Evolutionary conservation across 2,113 vertebrate genomes (phyloP).

Genomic region (Rhinichthys klamathensis): DNA sequence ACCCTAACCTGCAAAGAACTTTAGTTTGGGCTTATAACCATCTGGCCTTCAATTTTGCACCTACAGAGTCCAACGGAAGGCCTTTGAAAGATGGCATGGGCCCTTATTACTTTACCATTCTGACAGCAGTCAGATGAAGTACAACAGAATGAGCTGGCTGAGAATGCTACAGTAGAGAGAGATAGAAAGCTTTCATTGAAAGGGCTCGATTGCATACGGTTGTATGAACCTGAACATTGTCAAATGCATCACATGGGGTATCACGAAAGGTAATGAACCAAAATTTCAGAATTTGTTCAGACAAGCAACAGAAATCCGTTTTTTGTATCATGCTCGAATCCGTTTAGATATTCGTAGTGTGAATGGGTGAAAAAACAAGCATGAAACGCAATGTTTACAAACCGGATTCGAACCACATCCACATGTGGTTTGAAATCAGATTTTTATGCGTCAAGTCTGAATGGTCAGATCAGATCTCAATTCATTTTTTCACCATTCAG

Average conservation of each 20-base stretch:
- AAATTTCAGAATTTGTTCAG: slow-evolving; percentile 4
- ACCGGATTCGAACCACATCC: background rate
- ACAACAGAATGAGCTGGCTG: slow-evolving; percentile 16
- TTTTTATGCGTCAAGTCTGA: background rate
- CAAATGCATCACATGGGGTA: background rate
- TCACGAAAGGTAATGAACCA: background rate
- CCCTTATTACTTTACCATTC: background rate
- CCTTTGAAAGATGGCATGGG: slow-evolving; percentile 27
- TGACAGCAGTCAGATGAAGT: background rate
- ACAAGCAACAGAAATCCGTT: background rate
- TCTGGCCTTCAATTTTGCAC: background rate
- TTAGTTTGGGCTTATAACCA: background rate
- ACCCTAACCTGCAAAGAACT: background rate
- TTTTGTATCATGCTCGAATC: background rate
- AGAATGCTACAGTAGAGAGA: slow-evolving; percentile 51
- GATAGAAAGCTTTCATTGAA: slow-evolving; percentile 37
- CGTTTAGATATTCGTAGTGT: background rate
- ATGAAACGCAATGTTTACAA: background rate
- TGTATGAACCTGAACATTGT: slow-evolving; percentile 56
- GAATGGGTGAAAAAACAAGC: background rate
- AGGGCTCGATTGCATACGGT: slow-evolving; percentile 61
- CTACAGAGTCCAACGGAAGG: slow-evolving; percentile 6
- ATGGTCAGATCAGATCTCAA: background rate
- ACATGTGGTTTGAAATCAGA: background rate
- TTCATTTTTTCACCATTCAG: background rate